Evolutionary conservation across 2,113 vertebrate genomes (phyloP).

Genomic region (Crotalus viridis): DNA sequence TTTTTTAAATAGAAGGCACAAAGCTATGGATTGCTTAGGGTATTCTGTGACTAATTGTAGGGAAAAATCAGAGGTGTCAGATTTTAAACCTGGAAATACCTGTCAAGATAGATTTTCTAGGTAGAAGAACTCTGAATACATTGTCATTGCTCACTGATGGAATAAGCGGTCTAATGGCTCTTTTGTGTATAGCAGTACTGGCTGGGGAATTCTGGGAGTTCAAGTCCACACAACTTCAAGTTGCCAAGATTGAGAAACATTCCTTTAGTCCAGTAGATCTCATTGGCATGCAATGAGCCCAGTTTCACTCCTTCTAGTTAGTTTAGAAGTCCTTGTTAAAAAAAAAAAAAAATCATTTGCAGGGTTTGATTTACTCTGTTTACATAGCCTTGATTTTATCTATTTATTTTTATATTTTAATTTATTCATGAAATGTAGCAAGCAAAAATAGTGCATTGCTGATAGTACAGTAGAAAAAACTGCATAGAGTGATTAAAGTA

Average conservation of each 20-base stretch:
- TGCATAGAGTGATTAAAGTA: neutral
- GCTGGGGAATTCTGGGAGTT: neutral
- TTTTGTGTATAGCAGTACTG: neutral
- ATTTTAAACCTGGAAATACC: neutral
- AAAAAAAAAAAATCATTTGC: neutral
- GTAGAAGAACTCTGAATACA: neutral
- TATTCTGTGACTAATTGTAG: neutral
- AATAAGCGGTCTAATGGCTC: neutral
- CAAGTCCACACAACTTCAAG: neutral
- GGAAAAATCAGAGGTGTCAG: neutral
- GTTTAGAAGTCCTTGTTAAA: neutral
- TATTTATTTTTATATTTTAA: neutral
- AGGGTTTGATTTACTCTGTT: neutral
- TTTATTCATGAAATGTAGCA: neutral
- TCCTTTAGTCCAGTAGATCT: neutral
- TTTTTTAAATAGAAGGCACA: neutral
- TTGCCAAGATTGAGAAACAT: neutral
- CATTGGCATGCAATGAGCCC: neutral
- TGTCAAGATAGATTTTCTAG: neutral
- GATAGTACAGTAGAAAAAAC: neutral
- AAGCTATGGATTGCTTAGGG: neutral
- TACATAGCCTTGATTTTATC: neutral
- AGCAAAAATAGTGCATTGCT: neutral
- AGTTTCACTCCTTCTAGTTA: neutral
- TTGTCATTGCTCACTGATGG: neutral